Percentiles rank a stretch among this genome's conserved stretches.
These are phyloP conservation scores for Acleris cristana DNA, from an alignment of 2,888 invertebrate species.

Conservation along the genomic window DNA sequence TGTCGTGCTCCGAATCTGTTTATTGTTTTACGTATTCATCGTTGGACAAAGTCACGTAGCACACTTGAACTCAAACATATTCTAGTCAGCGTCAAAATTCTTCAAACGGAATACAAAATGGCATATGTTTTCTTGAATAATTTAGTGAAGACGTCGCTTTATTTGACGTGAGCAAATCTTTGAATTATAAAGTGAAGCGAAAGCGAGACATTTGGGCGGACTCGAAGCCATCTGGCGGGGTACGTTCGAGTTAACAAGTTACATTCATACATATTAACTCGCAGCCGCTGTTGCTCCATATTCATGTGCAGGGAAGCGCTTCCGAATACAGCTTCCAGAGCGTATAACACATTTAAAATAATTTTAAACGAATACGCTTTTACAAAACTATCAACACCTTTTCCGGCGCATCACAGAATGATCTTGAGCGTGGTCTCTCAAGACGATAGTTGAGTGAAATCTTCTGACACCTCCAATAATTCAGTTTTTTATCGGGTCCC, in stretches of 20 bases:
- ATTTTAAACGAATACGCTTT: slow-evolving; percentile 14
- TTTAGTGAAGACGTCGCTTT: slow-evolving; percentile 69
- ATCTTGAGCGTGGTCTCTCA: not conserved
- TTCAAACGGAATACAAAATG: slow-evolving; percentile 37
- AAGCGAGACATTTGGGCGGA: slow-evolving; percentile 43
- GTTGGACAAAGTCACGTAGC: slow-evolving; percentile 19
- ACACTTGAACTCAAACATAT: slow-evolving; percentile 29
- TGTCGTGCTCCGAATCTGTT: slow-evolving; percentile 1
- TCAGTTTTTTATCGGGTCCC: slow-evolving; percentile 24
- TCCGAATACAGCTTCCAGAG: slow-evolving; percentile 34
- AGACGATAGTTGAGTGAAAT: slow-evolving; percentile 15
- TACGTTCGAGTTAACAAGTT: slow-evolving; percentile 68
- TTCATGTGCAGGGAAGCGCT: slow-evolving; percentile 57
- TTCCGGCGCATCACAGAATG: slow-evolving; percentile 17
- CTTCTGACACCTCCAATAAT: slow-evolving; percentile 34
- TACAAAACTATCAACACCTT: slow-evolving; percentile 14
- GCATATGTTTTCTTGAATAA: slow-evolving; percentile 62
- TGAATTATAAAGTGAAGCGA: slow-evolving; percentile 74
- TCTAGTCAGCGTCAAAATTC: slow-evolving; percentile 32
- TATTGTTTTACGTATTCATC: slow-evolving; percentile 20
- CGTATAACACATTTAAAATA: slow-evolving; percentile 15
- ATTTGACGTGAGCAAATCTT: slow-evolving; percentile 74
- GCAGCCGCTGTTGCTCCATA: slow-evolving; percentile 64
- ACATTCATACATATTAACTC: slow-evolving; percentile 80
- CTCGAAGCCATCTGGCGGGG: slow-evolving; percentile 51